These are phyloP conservation scores for Omphaloscelis lunosa DNA, from an alignment of 2,888 invertebrate species.

Conservation along the genomic window DNA sequence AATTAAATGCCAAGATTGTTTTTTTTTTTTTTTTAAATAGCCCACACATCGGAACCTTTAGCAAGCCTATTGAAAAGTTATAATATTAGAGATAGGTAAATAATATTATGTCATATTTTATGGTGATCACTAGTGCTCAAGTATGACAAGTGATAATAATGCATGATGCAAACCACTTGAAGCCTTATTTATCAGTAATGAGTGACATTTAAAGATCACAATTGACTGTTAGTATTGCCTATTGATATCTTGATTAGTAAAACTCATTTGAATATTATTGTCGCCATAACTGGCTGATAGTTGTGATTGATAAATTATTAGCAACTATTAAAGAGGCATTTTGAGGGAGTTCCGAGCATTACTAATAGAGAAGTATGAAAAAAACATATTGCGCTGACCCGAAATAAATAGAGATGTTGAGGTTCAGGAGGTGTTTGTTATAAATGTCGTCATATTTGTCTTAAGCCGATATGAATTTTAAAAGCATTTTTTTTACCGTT, in stretches of 20 bases:
- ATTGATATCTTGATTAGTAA: constrained; percentile 22
- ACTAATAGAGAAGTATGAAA: no score
- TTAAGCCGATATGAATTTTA: neutral
- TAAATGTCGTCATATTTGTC: no score
- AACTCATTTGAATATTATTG: constrained; percentile 26
- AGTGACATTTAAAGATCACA: constrained; percentile 49
- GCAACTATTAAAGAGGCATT: neutral
- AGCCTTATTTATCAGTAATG: constrained; percentile 37
- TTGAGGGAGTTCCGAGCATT: neutral
- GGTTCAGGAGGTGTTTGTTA: no score
- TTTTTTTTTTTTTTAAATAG: neutral
- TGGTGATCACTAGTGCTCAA: constrained; percentile 8
- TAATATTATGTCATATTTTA: constrained; percentile 5
- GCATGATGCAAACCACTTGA: constrained; percentile 21
- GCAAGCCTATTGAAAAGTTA: neutral
- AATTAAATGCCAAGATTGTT: neutral
- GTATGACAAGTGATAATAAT: constrained; percentile 6
- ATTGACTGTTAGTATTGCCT: constrained; percentile 10
- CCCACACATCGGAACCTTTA: neutral
- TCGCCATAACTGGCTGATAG: constrained; percentile 17
- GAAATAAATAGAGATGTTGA: no score
- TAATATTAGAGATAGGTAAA: neutral
- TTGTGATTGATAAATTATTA: neutral
- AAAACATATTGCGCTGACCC: no score
- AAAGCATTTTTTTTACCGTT: neutral